Percentiles rank a stretch among this genome's conserved stretches.
Conservation (phyloP, 2,113 vertebrate species). For the Lepidothrix coronata region DNA sequence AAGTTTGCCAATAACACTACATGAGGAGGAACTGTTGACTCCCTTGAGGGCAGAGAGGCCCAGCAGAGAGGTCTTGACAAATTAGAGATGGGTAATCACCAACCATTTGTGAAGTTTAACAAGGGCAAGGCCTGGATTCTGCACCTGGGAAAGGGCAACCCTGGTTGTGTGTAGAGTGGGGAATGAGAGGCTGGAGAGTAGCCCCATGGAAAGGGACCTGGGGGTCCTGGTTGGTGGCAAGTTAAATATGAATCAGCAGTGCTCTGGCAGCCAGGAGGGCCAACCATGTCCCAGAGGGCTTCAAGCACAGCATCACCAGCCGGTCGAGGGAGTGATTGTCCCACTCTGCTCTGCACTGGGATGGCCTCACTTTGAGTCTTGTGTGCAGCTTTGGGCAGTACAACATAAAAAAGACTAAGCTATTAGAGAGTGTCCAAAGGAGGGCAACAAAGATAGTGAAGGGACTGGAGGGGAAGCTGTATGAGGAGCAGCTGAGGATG, state of each 20-base stretch:
- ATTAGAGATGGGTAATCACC: background rate
- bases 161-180: background rate
- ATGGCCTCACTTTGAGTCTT: background rate
- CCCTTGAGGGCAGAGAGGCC: background rate
- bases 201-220: rapidly evolving
- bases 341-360: rapidly evolving
- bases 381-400: too few relatives aligned
- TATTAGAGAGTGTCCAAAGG: background rate
- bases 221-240: background rate
- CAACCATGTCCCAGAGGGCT: rapidly evolving
- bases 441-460: background rate
- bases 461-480: rapidly evolving
- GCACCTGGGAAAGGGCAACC: background rate
- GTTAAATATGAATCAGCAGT: background rate
- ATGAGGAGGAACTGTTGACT: background rate
- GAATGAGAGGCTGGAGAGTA: background rate
- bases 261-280: background rate
- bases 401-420: background rate
- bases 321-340: background rate
- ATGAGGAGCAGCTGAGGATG: background rate
- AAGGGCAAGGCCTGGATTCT: background rate
- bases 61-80: background rate
- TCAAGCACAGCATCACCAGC: background rate
- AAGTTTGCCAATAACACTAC: background rate
- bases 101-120: background rate